These are phyloP conservation scores for Drosophila falleni DNA, from an alignment of 2,888 invertebrate genomes.

Conservation along the genomic window DNA sequence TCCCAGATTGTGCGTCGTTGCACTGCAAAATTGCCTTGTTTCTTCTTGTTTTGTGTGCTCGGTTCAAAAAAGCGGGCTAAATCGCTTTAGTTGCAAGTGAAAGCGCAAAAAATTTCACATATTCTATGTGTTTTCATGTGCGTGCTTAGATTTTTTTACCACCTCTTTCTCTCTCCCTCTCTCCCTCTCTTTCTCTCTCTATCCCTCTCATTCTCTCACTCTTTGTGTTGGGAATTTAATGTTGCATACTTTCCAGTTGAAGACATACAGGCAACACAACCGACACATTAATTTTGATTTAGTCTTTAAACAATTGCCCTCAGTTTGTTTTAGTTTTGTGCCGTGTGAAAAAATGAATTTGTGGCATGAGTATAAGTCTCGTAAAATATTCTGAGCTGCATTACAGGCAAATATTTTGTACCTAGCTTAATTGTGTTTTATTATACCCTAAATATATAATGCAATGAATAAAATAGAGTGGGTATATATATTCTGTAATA, in stretches of 20 bases:
- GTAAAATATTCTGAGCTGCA: conserved; percentile 16
- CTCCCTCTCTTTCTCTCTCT: neutral
- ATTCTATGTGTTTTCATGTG: conserved; percentile 27
- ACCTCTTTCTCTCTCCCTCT: neutral
- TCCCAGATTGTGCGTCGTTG: conserved; percentile 33
- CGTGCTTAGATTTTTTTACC: conserved; percentile 22
- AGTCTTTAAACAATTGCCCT: conserved; percentile 42
- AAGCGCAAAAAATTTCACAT: conserved; percentile 53
- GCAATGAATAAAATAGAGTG: neutral
- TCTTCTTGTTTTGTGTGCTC: conserved; percentile 15
- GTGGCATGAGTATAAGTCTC: conserved; percentile 7
- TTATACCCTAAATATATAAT: conserved; percentile 2
- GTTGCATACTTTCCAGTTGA: conserved; percentile 57
- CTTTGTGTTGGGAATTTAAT: conserved; percentile 36
- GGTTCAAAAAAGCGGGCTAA: conserved; percentile 38
- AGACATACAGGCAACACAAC: conserved; percentile 17
- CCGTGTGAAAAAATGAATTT: conserved; percentile 10
- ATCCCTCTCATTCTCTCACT: neutral
- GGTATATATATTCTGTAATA: neutral
- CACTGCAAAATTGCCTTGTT: conserved; percentile 70
- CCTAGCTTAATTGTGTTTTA: conserved; percentile 27
- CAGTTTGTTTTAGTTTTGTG: conserved; percentile 37
- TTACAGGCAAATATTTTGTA: conserved; percentile 1
- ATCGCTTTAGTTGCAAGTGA: conserved; percentile 71
- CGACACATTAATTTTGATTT: conserved; percentile 54